Conservation (phyloP, 2,888 invertebrate genomes). For the Synergus japonicus region DNA sequence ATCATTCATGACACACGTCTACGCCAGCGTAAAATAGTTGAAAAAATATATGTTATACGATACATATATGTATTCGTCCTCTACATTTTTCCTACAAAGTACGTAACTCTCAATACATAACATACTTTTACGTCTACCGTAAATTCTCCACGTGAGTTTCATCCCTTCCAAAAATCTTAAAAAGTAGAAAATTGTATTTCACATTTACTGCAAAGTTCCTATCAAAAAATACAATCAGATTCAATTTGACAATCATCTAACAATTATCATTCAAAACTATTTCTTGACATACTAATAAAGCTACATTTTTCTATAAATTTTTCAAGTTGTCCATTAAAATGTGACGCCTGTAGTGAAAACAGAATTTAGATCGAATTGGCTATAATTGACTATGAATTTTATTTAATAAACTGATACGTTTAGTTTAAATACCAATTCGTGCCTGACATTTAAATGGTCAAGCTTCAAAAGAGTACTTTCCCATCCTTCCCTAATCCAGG, state of each 20-base stretch:
- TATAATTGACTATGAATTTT: not conserved
- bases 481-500: not conserved
- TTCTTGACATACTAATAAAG: not conserved
- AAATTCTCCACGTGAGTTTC: constrained; percentile 9
- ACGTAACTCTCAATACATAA: not conserved
- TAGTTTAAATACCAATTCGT: constrained; percentile 12
- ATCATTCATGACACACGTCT: constrained; percentile 36
- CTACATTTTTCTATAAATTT: not conserved
- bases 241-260: not conserved
- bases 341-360: no score
- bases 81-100: constrained; percentile 26
- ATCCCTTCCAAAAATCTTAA: constrained; percentile 12
- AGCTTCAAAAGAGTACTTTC: constrained; percentile 14
- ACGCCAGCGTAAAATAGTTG: constrained; percentile 51
- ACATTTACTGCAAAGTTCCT: not conserved
- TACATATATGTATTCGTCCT: constrained; percentile 35
- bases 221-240: not conserved
- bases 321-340: no score
- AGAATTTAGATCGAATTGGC: constrained; percentile 22
- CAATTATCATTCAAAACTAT: not conserved
- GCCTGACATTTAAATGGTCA: constrained; percentile 1
- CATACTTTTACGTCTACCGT: not conserved
- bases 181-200: constrained; percentile 1
- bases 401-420: not conserved
- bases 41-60: constrained; percentile 52